Evolutionary conservation across 2,888 invertebrate species (phyloP), one percentile per base, ranked within the genome.

Genomic region (Megamerina dolium): DNA sequence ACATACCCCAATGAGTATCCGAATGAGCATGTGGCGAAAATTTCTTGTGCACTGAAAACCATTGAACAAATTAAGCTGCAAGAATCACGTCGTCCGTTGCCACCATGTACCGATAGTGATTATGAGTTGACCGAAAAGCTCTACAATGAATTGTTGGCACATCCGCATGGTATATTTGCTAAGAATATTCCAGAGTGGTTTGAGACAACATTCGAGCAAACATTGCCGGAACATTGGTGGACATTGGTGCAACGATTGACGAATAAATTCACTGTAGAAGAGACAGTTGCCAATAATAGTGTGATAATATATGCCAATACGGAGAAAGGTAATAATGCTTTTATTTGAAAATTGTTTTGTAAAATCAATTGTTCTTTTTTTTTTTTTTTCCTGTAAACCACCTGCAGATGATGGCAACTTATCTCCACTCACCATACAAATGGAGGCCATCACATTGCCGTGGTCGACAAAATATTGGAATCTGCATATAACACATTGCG

Each of bases 151-250:
- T 34, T 72, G 13, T 51, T 62, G n/a, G 53, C 54, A 23, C 64
- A 63, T 55, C 75, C 76, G 36, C 74, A 77, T 45, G 82, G 83
- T 12, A 67, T 82, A 16, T 78, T 80, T 73, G 76, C 75, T 5
- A 75, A 69, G 51, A 75, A 74, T 37, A 72, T 82, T 49, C 77
- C 78, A 21, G 73, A 76, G 50, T 63, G 77, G 51, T 80, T 79
- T 60, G 75, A 75, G 39, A 74, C 79, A 47, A 76, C 76, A 47
- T 84, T 78, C 57, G 70, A 75, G 2, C 84, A 85, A 63, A 76
- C 77, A 41, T 68, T 88, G 37, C 87, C 88, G 1, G 72, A 71
- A 10, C 77, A 84, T 62, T 86, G 88, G 84, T 72, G 80, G 58
- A 74, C 77, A 41, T 63, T 82, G 36, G 77, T 81, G 56, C 73